Evolutionary conservation across 2,113 vertebrate genomes (phyloP), one percentile per base, ranked within the genome.

Genomic region (Coryphaenoides rupestris): DNA sequence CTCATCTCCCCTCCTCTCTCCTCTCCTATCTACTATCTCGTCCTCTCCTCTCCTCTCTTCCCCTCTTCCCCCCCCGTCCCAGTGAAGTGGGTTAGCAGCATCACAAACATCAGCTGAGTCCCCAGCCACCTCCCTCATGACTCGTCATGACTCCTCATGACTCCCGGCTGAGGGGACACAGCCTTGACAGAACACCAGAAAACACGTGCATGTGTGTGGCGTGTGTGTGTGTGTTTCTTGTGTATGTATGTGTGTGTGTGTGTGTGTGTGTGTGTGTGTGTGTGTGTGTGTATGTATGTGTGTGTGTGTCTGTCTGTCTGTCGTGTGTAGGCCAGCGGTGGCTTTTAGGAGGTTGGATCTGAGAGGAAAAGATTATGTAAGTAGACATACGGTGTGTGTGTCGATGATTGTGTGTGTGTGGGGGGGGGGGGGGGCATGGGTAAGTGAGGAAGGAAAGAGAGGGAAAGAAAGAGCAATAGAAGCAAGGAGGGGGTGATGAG

Each of bases 1-100:
- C 54, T 23, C 21, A 13, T 13, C 19, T 55, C 21, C 19, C 4
- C 21, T 55, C 10, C 12, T 23, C 19, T 22, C 54, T 21, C 23
- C 19, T 13, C 21, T 15, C 12, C 21, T 19, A 4, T 54, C 52
- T 45, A 6, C 40, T 13, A 6, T 13, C 40, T 45, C 40, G 5
- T 50, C 47, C 47, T 50, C 47, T n/a, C 47, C 19, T 55, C 54
- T 55, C 54, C 21, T 55, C 54, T 23, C 54, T 13, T 55, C 54
- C 19, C 9, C 10, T 21, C 9, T 50, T 5, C 47, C 47, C 47
- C 17, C 47, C 47, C 3, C 47, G 15, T 50, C 47, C 7, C 14
- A 57, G 22, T 14, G 24, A 58, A 58, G 23, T 58, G 57, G 57
- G 57, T 58, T 26, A 58, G 57, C 57, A 13, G 57, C 33, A n/a